Base-by-base conservation (phyloP, 1,140 invertebrate species). In the Drosophila albomicans region DNA sequence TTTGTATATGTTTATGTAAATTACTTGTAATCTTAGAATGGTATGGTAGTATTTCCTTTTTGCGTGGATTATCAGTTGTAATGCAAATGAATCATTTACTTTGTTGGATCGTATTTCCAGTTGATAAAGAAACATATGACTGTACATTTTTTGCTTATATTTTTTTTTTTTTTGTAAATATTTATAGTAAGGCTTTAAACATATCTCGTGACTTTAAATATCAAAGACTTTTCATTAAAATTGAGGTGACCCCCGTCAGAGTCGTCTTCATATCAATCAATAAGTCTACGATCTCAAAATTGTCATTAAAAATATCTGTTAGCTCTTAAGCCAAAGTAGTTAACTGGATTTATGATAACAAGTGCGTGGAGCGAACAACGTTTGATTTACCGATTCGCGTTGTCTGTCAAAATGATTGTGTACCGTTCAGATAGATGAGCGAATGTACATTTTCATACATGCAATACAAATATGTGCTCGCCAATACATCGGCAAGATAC, bases 291-390 rank as follows among this genome's bases (percentile, higher is more conserved):
- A 63, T 64, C 38, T 38, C 38, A 49, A 45, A 59, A 35, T 28
- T 84, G 56, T 59, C 70, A 56, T 16, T 71, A 46, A 25, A 71
- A 61, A 59, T 68, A 64, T 52, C 30, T 66, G 54, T 32, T 66
- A 65, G 62, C 67, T 56, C 46, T 79, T 75, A 56, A 16, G 32
- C 15, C 32, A 10, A 57, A 73, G 62, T 52, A 63, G 41, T 20
- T n/a, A 48, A 62, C 1, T n/a, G 75, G 78, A 62, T 71, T 88
- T 89, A 85, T 65, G 84, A 88, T 88, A 88, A 88, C 43, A 57
- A 57, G 52, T 88, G 84, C 84, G 84, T 88, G 84, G 61, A 70
- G 25, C 30, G 30, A 25, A 32, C 15, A 81, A 76, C 81, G 84
- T 85, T 51, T 35, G 5, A 43, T 49, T 61, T 64, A 67, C 35